A percentile compares a stretch with the other conserved stretches of the same genome.
phyloP scores from a whole-genome alignment of 2,113 vertebrate genomes.

The Crotalus helleri region DNA sequence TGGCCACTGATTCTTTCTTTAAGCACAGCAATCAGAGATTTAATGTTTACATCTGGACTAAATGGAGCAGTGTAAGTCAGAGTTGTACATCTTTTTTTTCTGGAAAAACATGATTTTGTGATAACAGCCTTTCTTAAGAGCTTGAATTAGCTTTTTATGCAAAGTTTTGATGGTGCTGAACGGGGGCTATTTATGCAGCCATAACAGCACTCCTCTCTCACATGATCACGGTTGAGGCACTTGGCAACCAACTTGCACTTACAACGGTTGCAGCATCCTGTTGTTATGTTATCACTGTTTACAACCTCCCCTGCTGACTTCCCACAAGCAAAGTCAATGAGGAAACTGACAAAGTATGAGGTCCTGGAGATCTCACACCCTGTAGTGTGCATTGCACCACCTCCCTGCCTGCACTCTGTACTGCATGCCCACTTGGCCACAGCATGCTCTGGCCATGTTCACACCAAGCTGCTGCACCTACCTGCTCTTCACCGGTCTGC shows the following conservation, averaged over 20 bases:
- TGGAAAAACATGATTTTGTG: background rate
- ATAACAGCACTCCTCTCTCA: background rate
- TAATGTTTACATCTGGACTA: background rate
- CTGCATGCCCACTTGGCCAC: background rate
- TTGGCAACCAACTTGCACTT: background rate
- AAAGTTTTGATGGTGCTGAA: background rate
- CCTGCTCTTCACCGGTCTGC: background rate
- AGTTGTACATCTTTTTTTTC: background rate
- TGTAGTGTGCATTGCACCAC: background rate
- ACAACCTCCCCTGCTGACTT: background rate
- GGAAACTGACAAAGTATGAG: background rate
- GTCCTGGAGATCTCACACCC: background rate
- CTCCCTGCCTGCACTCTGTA: background rate
- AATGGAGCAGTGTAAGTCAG: background rate
- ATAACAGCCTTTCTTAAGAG: background rate
- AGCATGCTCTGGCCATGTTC: background rate
- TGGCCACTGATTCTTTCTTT: background rate
- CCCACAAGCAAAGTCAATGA: background rate
- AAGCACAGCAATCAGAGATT: background rate
- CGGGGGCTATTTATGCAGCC: background rate
- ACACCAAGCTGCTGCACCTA: background rate
- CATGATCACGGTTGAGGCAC: background rate
- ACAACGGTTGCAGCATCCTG: background rate
- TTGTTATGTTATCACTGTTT: background rate
- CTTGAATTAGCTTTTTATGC: background rate